Base-by-base conservation (phyloP, 1,140 invertebrate genomes). In the Saccostrea glomerata region DNA sequence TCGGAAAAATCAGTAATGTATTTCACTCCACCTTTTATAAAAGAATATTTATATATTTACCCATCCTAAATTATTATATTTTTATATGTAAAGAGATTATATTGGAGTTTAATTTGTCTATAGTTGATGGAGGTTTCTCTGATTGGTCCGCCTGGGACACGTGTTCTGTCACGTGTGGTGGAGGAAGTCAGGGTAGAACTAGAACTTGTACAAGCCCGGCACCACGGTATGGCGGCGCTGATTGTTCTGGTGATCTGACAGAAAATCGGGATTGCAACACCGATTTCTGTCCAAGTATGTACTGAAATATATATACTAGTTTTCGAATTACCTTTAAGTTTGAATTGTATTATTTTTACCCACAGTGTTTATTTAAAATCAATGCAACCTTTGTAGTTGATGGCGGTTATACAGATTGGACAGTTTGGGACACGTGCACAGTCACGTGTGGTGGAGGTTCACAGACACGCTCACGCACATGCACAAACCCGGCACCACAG, bases 401-500 rank as follows among this genome's bases (percentile, higher is more conserved):
- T 83, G 93, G 93, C 1, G 88, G 94, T 95, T 87, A 97, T 97
- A 12, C 94, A 95, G 12, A 89, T 95, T 20, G 96, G 96, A 4
- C 58, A 5, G 58, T 63, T 17, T 63, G 58, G 58, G 58, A 63
- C 7, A 63, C 58, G 58, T 63, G 58, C 96, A 91, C 90, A 60
- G 82, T 85, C 30, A 84, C 89, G 6, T 94, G 93, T 89, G 93
- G 92, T 4, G 84, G 84, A 55, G 93, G 92, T 63, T 70, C 86
- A 36, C 89, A 86, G 60, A 86, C 54, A 17, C 88, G 92, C 17
- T 82, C 77, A 13, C 77, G 93, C 54, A 55, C 82, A 40, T 94
- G 93, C 36, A 85, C 84, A 7, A 85, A 85, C 13, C 84, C 84
- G 15, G 13, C 84, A 30, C 84, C 84, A 85, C 84, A 85, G 12